Evolutionary conservation across 2,113 vertebrate genomes (phyloP).

Genomic region (Argyrosomus japonicus): DNA sequence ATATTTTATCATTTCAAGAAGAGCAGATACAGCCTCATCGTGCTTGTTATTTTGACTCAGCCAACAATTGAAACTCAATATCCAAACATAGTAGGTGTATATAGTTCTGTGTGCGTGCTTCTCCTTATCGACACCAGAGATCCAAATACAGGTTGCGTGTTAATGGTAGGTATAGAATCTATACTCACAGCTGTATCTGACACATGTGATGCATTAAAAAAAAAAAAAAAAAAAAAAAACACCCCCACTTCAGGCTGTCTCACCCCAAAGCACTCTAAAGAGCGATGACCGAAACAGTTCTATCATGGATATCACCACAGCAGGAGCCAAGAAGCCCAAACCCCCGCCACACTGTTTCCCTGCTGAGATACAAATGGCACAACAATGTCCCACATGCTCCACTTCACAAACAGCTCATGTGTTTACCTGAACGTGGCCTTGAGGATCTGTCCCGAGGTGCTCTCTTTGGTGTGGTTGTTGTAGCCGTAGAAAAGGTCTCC

Average conservation of each 20-base stretch:
- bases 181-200: neutral
- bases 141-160: neutral
- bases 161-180: neutral
- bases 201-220: neutral
- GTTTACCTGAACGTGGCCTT: constrained; percentile 94
- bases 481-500: constrained; percentile 98
- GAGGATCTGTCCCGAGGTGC: constrained; percentile 92
- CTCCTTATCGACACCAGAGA: neutral
- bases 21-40: too few relatives aligned
- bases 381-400: constrained; percentile 38
- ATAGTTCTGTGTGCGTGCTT: too few relatives aligned
- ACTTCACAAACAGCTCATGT: constrained; percentile 34
- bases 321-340: constrained; percentile 19
- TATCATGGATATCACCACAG: neutral
- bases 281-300: neutral
- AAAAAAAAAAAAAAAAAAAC: neutral
- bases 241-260: neutral
- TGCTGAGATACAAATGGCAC: constrained; percentile 46
- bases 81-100: neutral
- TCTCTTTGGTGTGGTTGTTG: constrained; percentile 94
- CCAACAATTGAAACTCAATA: too few relatives aligned
- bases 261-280: neutral
- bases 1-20: neutral
- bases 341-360: constrained; percentile 4
- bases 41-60: neutral